phyloP scores from a whole-genome alignment of 2,888 invertebrate genomes.

The Lydus trimaculatus region DNA sequence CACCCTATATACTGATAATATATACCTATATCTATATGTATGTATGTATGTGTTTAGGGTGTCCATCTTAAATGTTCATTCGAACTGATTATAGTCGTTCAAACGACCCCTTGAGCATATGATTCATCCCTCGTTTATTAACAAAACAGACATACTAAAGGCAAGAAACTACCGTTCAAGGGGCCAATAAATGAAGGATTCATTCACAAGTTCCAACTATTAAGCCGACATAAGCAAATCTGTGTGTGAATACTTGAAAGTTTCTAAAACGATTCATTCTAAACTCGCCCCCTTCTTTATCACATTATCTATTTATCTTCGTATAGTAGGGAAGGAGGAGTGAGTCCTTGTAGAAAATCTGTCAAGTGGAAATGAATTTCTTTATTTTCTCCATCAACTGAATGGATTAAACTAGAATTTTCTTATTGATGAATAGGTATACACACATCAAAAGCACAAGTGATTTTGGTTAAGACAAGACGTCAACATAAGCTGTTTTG shows the following conservation, averaged over 20 bases:
- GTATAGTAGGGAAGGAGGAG: neutral
- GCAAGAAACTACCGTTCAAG: neutral
- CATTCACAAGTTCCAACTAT: neutral
- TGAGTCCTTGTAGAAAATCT: neutral
- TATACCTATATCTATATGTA: no score
- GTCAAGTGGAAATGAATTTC: neutral
- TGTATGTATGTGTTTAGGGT: constrained; percentile 36
- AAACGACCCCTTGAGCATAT: constrained; percentile 44
- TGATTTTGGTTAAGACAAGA: constrained; percentile 34
- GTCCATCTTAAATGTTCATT: constrained; percentile 40
- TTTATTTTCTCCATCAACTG: neutral
- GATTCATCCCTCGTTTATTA: constrained; percentile 40
- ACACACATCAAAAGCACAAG: constrained; percentile 26
- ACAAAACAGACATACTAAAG: neutral
- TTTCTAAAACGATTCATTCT: neutral
- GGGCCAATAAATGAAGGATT: constrained; percentile 4
- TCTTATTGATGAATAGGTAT: constrained; percentile 19
- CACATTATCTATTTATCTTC: neutral
- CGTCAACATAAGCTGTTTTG: constrained; percentile 38
- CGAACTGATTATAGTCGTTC: constrained; percentile 37
- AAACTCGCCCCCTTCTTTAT: neutral
- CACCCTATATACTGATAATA: constrained; percentile 24
- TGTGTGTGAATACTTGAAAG: constrained; percentile 6
- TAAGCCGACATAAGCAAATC: constrained; percentile 3
- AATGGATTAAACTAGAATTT: no score